These are phyloP conservation scores for Kryphioiulus occultus DNA, from an alignment of 2,888 invertebrate genomes.

Conservation along the genomic window DNA sequence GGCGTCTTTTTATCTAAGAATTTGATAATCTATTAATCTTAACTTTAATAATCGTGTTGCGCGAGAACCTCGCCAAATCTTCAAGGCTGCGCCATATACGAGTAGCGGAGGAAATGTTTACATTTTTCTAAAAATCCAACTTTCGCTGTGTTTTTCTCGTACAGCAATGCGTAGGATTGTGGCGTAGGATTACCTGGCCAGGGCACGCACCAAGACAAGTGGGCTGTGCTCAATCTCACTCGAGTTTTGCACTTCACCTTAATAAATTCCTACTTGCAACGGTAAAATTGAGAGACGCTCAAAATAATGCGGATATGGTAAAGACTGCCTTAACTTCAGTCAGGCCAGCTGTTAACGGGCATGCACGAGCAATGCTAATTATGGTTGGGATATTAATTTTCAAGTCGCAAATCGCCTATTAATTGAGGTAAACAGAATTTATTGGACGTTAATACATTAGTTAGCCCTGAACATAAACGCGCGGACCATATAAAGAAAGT, in stretches of 20 bases:
- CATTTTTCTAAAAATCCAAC: slow-evolving; percentile 9
- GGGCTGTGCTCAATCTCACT: background rate
- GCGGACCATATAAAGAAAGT: slow-evolving; percentile 21
- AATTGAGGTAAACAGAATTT: slow-evolving; percentile 15
- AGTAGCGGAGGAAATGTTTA: background rate
- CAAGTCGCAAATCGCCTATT: slow-evolving; percentile 3
- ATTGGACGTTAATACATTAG: slow-evolving; percentile 13
- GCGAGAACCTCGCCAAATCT: background rate
- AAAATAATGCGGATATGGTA: background rate
- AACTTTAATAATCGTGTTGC: background rate
- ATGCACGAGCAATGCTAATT: background rate
- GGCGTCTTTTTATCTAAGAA: slow-evolving; percentile 33
- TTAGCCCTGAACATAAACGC: background rate
- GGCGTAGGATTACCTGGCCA: background rate
- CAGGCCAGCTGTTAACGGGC: background rate
- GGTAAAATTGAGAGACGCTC: background rate
- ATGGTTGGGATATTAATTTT: background rate
- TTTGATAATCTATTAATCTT: slow-evolving; percentile 16
- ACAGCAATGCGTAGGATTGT: background rate
- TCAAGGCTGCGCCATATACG: slow-evolving; percentile 34
- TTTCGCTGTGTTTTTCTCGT: background rate
- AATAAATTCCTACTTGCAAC: background rate
- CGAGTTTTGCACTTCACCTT: slow-evolving; percentile 17
- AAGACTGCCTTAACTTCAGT: background rate
- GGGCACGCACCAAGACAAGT: background rate